Conservation (phyloP, 2,888 invertebrate species). For the Melanostoma mellinum region DNA sequence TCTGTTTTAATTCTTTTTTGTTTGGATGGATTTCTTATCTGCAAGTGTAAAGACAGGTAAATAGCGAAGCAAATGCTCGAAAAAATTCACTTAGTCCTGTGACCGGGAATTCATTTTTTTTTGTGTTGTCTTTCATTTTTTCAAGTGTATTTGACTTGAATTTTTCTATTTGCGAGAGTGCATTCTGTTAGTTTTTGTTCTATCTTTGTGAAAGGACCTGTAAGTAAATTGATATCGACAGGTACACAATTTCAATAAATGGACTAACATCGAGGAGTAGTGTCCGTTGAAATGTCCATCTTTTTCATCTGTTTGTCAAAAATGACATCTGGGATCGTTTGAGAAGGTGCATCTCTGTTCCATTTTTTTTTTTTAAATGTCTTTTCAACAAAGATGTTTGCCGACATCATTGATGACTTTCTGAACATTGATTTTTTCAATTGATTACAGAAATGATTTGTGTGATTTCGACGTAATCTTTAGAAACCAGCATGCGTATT, state of each 20-base stretch:
- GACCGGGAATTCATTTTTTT: conserved; percentile 17
- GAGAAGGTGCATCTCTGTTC: conserved; percentile 8
- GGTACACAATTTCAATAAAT: conserved; percentile 18
- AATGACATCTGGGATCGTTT: conserved; percentile 46
- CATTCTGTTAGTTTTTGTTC: neutral
- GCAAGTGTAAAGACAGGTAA: conserved; percentile 25
- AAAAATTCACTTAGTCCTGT: conserved; percentile 20
- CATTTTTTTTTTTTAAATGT: conserved; percentile 1
- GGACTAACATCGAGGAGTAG: conserved; percentile 11
- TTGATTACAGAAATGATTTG: conserved; percentile 20
- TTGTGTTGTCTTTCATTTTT: neutral
- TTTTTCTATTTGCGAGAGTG: conserved; percentile 29
- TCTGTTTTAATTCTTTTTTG: conserved; percentile 40
- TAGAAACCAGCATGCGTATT: too few species aligned
- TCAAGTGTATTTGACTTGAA: conserved; percentile 19
- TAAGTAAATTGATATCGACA: conserved; percentile 23
- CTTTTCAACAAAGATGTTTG: conserved; percentile 55
- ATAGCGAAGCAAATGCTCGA: conserved; percentile 8
- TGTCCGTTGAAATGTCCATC: neutral
- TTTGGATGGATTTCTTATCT: conserved; percentile 45
- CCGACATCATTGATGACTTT: conserved; percentile 29
- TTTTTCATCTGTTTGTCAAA: conserved; percentile 26
- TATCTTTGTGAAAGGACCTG: too few species aligned
- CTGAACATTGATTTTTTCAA: conserved; percentile 40
- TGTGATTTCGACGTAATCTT: too few species aligned